Evolutionary conservation across 1,140 invertebrate species (phyloP).

Genomic region (Lutraria rhynchaena): DNA sequence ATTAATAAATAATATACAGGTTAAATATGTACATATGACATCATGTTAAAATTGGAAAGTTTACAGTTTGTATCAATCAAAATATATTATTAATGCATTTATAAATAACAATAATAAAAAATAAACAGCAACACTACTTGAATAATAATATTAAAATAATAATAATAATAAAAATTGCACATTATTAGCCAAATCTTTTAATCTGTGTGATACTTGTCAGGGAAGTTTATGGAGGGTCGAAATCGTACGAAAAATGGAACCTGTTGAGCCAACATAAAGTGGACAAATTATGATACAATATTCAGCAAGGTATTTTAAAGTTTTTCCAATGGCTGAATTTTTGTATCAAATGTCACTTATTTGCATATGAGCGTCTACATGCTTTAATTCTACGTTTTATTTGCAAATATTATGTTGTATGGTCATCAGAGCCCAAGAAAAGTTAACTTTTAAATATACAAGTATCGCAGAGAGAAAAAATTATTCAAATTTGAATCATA

Average conservation of each 20-base stretch:
- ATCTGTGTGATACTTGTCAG: slow-evolving; percentile 49
- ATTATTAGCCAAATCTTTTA: slow-evolving; percentile 38
- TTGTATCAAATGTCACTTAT: too few relatives aligned
- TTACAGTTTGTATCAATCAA: background rate
- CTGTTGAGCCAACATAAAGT: slow-evolving; percentile 12
- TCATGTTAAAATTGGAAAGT: slow-evolving; percentile 10
- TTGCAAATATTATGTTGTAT: slow-evolving; percentile 3
- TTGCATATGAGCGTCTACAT: background rate
- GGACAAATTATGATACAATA: background rate
- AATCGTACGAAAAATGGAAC: slow-evolving; percentile 37
- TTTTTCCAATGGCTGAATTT: background rate
- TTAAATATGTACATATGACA: slow-evolving; percentile 5
- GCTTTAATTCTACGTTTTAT: background rate
- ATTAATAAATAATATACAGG: too few relatives aligned
- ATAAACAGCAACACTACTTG: background rate
- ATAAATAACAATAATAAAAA: slow-evolving; percentile 19
- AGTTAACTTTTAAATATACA: slow-evolving; percentile 3
- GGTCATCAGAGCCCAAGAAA: slow-evolving; percentile 25
- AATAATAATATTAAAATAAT: slow-evolving; percentile 22
- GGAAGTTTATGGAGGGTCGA: slow-evolving; percentile 27
- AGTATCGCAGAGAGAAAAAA: slow-evolving; percentile 50
- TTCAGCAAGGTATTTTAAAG: background rate
- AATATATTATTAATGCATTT: background rate
- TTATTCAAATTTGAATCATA: slow-evolving; percentile 33
- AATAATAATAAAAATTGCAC: slow-evolving; percentile 44